Evolutionary conservation across 2,113 vertebrate species (phyloP).

Genomic region (Arvicanthis niloticus): DNA sequence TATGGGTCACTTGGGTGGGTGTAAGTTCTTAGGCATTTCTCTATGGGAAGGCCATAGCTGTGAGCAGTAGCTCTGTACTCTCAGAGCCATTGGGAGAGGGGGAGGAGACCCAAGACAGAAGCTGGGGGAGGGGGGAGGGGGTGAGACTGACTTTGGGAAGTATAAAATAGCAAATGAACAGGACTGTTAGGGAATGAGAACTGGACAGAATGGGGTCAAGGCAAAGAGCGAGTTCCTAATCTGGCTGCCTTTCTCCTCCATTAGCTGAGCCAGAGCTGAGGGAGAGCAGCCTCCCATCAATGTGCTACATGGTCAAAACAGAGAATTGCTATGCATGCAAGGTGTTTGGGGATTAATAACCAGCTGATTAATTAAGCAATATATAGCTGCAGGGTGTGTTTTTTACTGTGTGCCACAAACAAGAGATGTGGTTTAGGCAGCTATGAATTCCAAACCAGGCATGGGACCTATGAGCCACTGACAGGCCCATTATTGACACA

Average conservation of each 20-base stretch:
- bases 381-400: constrained; percentile 13
- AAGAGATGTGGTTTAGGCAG: constrained; percentile 47
- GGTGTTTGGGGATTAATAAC: constrained; percentile 46
- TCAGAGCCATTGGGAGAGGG: background rate
- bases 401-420: constrained; percentile 31
- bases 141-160: background rate
- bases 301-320: background rate
- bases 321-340: background rate
- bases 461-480: background rate
- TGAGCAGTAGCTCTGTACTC: background rate
- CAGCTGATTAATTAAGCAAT: constrained; percentile 65
- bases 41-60: background rate
- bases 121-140: background rate
- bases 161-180: background rate
- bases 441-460: background rate
- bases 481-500: background rate
- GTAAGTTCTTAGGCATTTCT: background rate
- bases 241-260: background rate
- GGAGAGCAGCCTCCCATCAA: background rate
- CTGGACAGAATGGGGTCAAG: constrained; percentile 41
- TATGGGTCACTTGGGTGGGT: background rate
- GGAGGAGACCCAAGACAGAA: background rate
- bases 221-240: constrained; percentile 5
- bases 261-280: background rate
- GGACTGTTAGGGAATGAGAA: background rate